Evolutionary conservation across 2,888 invertebrate species (phyloP).

Genomic region (Nemotelus pantherinus): DNA sequence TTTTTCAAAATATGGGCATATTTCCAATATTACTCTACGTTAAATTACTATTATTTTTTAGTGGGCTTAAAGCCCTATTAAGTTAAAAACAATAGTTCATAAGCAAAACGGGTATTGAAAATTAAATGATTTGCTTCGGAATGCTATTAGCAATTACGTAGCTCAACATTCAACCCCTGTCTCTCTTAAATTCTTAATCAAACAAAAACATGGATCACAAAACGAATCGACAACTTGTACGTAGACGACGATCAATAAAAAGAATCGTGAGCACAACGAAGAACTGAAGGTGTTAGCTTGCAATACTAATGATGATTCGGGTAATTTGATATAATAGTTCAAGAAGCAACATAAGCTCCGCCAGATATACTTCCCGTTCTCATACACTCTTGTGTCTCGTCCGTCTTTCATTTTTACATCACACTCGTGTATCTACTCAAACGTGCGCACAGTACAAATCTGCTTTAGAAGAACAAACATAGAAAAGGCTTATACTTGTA

Average conservation of each 20-base stretch:
- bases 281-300: constrained; percentile 27
- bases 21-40: no score
- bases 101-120: no score
- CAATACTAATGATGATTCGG: constrained; percentile 38
- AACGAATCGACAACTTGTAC: background rate
- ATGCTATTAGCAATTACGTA: no score
- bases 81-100: no score
- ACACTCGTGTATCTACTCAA: background rate
- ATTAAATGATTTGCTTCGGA: no score
- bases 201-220: background rate
- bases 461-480: constrained; percentile 37
- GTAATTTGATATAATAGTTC: constrained; percentile 28
- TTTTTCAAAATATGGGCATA: no score
- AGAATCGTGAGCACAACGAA: background rate
- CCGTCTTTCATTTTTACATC: background rate
- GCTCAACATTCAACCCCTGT: background rate
- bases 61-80: no score
- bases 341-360: constrained; percentile 15
- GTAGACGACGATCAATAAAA: background rate
- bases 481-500: constrained; percentile 31
- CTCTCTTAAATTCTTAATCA: background rate
- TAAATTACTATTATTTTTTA: no score
- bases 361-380: background rate
- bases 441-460: background rate
- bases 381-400: no score